Evolutionary conservation across 1,140 invertebrate species (phyloP).

Genomic region (Drosophila saltans): DNA sequence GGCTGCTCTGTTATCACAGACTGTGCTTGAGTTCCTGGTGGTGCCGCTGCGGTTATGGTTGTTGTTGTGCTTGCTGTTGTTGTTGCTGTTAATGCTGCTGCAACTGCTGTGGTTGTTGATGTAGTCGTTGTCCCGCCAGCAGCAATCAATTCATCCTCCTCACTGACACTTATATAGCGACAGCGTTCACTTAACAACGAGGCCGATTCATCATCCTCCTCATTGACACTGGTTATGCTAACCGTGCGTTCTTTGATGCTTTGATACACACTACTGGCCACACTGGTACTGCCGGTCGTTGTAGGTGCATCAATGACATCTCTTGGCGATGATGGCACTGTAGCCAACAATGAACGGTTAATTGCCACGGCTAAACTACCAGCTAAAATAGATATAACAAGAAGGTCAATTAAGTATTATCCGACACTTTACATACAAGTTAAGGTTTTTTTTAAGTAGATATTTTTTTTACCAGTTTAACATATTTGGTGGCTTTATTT

Average conservation of each 20-base stretch:
- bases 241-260: conserved; percentile 74
- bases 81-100: conserved; percentile 15
- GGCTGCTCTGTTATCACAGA: conserved; percentile 83
- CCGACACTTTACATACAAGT: too few species aligned
- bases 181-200: conserved; percentile 73
- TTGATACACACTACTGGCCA: conserved; percentile 51
- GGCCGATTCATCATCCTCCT: conserved; percentile 75
- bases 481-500: too few species aligned
- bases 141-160: conserved; percentile 74
- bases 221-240: conserved; percentile 76
- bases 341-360: conserved; percentile 13
- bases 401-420: not conserved
- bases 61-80: conserved; percentile 1
- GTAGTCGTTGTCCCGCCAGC: conserved; percentile 26
- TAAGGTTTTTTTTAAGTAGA: too few species aligned
- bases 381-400: conserved; percentile 18
- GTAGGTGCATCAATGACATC: conserved; percentile 50
- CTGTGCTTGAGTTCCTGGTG: conserved; percentile 72
- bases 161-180: conserved; percentile 76
- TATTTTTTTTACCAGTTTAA: too few species aligned
- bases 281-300: conserved; percentile 13
- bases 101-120: conserved; percentile 19
- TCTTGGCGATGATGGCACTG: conserved; percentile 22
- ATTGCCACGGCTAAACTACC: conserved; percentile 29
- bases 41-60: conserved; percentile 12